Base-by-base conservation (phyloP, 2,888 invertebrate genomes). In the Drosophila nigricruria region DNA sequence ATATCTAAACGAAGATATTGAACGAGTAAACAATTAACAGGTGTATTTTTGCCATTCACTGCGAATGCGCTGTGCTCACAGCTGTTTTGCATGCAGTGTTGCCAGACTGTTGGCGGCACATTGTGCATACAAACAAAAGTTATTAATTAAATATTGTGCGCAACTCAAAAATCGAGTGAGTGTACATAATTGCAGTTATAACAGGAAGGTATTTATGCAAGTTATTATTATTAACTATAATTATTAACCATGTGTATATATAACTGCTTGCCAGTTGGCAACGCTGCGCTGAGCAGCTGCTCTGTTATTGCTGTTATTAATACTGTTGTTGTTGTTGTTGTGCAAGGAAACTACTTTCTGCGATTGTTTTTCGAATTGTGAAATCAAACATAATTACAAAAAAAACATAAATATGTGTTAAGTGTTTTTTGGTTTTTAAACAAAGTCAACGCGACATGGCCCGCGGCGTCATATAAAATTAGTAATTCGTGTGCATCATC, bases 1-100 rank as follows among this genome's bases (percentile, higher is more conserved):
- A 92, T 92, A 58, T 92, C 92, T 92, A 70, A 59, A 34, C 18
- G 16, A 50, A 67, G 57, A 58, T 32, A 34, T 32, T 42, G 40
- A 57, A 60, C 53, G 18, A 32, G 36, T 56, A 63, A 54, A 56
- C 58, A 62, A 42, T 65, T 36, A 78, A 75, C 78, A 77, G 70
- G 84, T 82, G 83, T 42, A 23, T 25, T 34, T 30, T 72, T 63
- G 82, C 64, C 82, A 71, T 67, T 83, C 89, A 50, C 87, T 9
- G 53, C 4, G 58, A 27, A n/a, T n/a, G 27, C 69, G 59, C 23
- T n/a, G 18, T 14, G 8, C 52, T n/a, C n/a, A 59, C 81, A 86
- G 72, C 76, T 71, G 89, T 70, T 73, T 16, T 5, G 3, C 9
- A 10, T 14, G 5, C 6, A 49, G 65, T 57, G 88, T 64, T 88